Evolutionary conservation across 2,888 invertebrate species (phyloP).

Genomic region (Sinelater perroti): DNA sequence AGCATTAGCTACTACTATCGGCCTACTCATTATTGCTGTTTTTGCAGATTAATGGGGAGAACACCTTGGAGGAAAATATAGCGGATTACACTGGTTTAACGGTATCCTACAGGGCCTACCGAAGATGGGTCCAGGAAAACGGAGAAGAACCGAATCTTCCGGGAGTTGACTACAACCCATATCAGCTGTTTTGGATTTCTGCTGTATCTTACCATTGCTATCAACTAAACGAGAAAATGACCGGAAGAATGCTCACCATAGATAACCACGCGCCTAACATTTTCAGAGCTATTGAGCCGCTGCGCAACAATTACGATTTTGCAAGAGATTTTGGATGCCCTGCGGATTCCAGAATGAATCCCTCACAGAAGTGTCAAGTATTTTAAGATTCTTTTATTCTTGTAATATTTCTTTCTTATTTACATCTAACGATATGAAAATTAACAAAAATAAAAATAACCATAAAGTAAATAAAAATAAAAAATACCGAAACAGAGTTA

Average conservation of each 20-base stretch:
- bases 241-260: slow-evolving; percentile 1
- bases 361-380: slow-evolving; percentile 27
- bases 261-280: slow-evolving; percentile 20
- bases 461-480: too few species aligned
- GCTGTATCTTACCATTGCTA: slow-evolving; percentile 21
- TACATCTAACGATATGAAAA: too few species aligned
- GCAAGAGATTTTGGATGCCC: slow-evolving; percentile 31
- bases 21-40: not conserved
- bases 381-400: too few species aligned
- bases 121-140: slow-evolving; percentile 72
- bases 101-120: slow-evolving; percentile 84
- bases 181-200: slow-evolving; percentile 63
- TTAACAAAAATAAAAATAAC: too few species aligned
- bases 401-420: too few species aligned
- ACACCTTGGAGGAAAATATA: slow-evolving; percentile 89
- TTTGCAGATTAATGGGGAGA: slow-evolving; percentile 80
- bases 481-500: too few species aligned
- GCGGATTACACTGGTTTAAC: slow-evolving; percentile 92
- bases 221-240: slow-evolving; percentile 6
- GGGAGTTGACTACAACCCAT: slow-evolving; percentile 73
- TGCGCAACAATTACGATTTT: slow-evolving; percentile 27
- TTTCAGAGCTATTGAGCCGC: slow-evolving; percentile 20
- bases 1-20: not conserved
- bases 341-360: slow-evolving; percentile 30
- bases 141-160: slow-evolving; percentile 73